These are phyloP conservation scores for Phytoseiulus persimilis DNA, from an alignment of 2,888 invertebrate genomes.

Conservation along the genomic window DNA sequence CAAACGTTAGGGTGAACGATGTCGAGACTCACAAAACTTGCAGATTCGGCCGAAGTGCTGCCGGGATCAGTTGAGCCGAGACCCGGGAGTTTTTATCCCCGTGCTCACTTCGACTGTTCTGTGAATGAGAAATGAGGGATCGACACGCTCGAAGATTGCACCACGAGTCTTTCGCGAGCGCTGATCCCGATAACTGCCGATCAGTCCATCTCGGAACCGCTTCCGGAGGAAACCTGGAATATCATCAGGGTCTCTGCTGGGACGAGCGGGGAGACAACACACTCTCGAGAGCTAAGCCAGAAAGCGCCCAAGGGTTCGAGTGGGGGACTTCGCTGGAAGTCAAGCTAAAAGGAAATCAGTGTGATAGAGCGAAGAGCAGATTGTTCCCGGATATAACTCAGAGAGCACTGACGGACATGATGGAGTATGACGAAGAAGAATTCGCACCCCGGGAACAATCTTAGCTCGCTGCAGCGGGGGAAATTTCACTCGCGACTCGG, in stretches of 20 bases:
- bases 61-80: no score
- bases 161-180: no score
- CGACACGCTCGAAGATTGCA: no score
- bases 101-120: no score
- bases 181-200: no score
- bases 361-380: not conserved
- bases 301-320: not conserved
- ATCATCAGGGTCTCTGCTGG: not conserved
- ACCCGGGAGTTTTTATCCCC: not conserved
- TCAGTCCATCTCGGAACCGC: no score
- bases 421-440: conserved; percentile 5
- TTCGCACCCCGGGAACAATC: not conserved
- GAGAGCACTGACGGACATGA: not conserved
- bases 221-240: no score
- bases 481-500: not conserved
- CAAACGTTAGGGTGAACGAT: not conserved
- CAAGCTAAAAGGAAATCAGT: not conserved
- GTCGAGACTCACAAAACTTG: not conserved
- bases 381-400: not conserved
- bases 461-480: not conserved
- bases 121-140: no score
- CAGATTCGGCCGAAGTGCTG: not conserved
- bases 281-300: not conserved
- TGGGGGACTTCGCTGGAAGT: not conserved
- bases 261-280: not conserved